A percentile compares a stretch with the other conserved stretches of the same genome.
Conservation (phyloP, 2,888 invertebrate genomes). For the Phasia obesa region DNA sequence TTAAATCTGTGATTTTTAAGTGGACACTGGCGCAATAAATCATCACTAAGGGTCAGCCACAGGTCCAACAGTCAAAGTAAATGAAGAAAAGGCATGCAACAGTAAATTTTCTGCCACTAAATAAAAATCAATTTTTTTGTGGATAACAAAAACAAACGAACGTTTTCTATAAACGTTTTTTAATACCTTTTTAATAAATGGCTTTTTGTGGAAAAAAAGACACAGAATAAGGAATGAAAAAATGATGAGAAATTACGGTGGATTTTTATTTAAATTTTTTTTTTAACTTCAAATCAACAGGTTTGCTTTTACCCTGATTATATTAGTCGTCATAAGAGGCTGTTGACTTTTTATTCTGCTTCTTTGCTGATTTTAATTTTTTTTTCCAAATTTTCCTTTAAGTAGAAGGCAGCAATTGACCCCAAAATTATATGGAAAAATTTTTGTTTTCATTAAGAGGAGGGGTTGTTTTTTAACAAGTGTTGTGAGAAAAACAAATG, state of each 20-base stretch:
- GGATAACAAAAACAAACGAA: constrained; percentile 1
- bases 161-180: constrained; percentile 43
- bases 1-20: constrained; percentile 28
- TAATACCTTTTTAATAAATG: constrained; percentile 58
- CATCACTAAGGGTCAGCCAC: constrained; percentile 59
- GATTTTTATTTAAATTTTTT: constrained; percentile 58
- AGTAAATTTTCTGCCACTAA: constrained; percentile 33
- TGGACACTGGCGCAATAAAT: constrained; percentile 61
- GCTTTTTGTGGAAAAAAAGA: neutral
- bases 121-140: constrained; percentile 45
- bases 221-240: constrained; percentile 13
- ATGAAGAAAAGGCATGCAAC: constrained; percentile 54
- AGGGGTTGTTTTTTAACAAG: constrained; percentile 2
- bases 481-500: constrained; percentile 55
- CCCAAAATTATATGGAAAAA: constrained; percentile 24
- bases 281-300: constrained; percentile 70
- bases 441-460: neutral
- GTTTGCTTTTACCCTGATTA: constrained; percentile 37
- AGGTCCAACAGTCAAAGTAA: constrained; percentile 39
- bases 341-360: constrained; percentile 34
- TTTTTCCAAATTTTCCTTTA: constrained; percentile 54
- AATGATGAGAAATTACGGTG: constrained; percentile 45
- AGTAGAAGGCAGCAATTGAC: constrained; percentile 53
- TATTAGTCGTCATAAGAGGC: constrained; percentile 4
- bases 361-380: constrained; percentile 9